Percentiles rank a stretch among this genome's conserved stretches.
Evolutionary conservation across 2,797 vertebrate species (phyloP).

Genomic region (Propithecus deckenii): DNA sequence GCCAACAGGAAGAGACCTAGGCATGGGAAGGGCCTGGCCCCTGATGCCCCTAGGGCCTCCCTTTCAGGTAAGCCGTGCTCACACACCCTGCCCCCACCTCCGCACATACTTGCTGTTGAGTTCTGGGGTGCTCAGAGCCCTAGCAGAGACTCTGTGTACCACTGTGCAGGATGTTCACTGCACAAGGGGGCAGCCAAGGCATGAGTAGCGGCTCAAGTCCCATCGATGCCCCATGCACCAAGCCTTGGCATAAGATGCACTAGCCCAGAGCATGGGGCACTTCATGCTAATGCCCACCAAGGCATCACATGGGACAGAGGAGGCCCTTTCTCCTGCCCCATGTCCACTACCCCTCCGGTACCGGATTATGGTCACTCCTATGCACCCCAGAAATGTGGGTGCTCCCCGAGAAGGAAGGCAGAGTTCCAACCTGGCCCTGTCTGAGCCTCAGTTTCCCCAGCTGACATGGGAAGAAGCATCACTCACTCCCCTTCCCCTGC

Average conservation of each 20-base stretch:
- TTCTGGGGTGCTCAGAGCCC: not conserved
- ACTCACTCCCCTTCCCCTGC: not conserved
- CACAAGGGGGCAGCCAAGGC: not conserved
- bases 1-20: not conserved
- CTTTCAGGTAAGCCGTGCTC: not conserved
- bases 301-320: not conserved
- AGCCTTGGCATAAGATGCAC: not conserved
- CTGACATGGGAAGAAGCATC: not conserved
- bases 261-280: not conserved
- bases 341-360: not conserved
- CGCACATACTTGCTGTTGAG: not conserved
- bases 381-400: not conserved
- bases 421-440: not conserved
- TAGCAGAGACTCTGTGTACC: not conserved
- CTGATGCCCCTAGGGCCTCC: not conserved
- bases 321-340: not conserved
- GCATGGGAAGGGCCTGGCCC: not conserved
- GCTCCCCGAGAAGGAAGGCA: not conserved
- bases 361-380: not conserved
- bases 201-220: not conserved
- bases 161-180: not conserved
- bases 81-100: not conserved
- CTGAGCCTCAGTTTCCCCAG: constrained; percentile 41
- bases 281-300: not conserved
- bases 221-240: not conserved